Conservation (phyloP, 2,113 vertebrate genomes). For the Macheiramphus alcinus region DNA sequence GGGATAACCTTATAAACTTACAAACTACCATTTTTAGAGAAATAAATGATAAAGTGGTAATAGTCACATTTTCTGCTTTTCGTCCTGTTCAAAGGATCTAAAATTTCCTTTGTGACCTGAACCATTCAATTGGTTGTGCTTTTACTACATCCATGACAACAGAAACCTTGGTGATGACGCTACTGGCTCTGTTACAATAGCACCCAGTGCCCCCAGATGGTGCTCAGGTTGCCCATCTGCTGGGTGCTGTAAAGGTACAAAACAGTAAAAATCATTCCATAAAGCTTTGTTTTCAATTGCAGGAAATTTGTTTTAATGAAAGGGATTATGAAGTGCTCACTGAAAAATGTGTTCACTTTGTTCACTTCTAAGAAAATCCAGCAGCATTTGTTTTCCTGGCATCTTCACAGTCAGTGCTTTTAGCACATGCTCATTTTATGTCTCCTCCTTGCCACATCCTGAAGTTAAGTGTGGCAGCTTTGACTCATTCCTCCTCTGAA, state of each 20-base stretch:
- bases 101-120: background rate
- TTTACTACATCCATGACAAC: background rate
- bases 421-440: background rate
- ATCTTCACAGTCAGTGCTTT: background rate
- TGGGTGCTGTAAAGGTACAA: background rate
- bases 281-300: background rate
- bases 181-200: background rate
- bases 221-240: background rate
- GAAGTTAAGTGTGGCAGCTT: background rate
- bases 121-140: background rate
- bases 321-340: background rate
- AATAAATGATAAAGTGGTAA: background rate
- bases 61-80: background rate
- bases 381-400: background rate
- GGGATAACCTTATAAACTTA: background rate
- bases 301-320: background rate
- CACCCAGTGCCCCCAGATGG: background rate
- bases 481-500: background rate
- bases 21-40: background rate
- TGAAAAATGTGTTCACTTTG: background rate
- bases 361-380: background rate
- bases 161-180: background rate
- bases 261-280: background rate
- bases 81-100: background rate
- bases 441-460: background rate